Evolutionary conservation across 2,797 vertebrate species (phyloP), one percentile per base, ranked within the genome.

Genomic region (Cynodonichthys magdalenae): DNA sequence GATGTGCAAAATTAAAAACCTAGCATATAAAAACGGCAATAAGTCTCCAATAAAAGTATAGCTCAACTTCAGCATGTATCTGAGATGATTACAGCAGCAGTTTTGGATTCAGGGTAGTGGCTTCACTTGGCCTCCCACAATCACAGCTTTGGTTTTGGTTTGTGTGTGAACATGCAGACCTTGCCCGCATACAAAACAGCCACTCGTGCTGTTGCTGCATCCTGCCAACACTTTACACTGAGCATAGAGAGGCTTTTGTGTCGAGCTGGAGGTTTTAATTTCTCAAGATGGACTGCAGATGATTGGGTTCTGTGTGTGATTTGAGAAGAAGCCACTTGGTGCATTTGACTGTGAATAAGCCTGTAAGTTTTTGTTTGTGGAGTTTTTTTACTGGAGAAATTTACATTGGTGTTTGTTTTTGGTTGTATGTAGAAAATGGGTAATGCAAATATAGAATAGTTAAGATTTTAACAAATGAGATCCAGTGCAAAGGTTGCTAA

Each of bases 241-340:
- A 65, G 36, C 24, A 31, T 6, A 20, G 20, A 42, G 50, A 11
- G 28, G 63, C 65, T 59, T 58, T 71, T 34, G 19, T 39, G 29
- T 62, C 69, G 78, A 27, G 48, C 15, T 20, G 31, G n/a, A 52
- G 20, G 28, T 42, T 69, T 42, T 11, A 7, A 20, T 73, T 54
- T 60, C 17, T 66, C 24, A 49, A 39, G 27, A 41, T 45, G 52
- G 36, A 48, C 45, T 64, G 56, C 52, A 68, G 58, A 24, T 63
- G 58, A 34, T 41, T n/a, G 36, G 44, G 61, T 52, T 61, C 56
- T 75, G 44, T 50, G 29, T 50, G 39, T 42, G 55, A 51, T 58
- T 64, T 64, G 65, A 49, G 50, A 67, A 10, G 1, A 39, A 49
- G 50, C 68, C 50, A 44, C 11, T 28, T 20, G 34, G 46, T 64